Percentiles rank a stretch among this genome's conserved stretches.
phyloP scores from a whole-genome alignment of 2,113 vertebrate genomes.

The Egretta garzetta region DNA sequence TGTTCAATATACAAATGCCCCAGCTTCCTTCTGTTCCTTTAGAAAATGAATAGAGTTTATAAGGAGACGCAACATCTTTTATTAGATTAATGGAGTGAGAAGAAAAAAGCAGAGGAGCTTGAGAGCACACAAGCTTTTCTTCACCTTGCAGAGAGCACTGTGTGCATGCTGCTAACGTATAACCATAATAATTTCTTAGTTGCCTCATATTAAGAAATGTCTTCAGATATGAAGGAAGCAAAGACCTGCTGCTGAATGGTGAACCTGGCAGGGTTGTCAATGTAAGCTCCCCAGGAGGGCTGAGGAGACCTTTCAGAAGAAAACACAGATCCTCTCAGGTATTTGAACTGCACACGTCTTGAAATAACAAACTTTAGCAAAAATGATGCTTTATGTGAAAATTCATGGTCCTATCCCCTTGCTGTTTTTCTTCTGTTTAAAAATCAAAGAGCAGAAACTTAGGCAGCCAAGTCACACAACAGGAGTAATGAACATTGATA shows the following conservation, averaged over 20 bases:
- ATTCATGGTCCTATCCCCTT: neutral
- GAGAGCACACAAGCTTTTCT: neutral
- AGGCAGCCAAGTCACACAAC: neutral
- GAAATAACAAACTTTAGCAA: neutral
- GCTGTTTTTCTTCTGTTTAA: neutral
- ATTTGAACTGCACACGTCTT: neutral
- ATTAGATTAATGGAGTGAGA: conserved; percentile 48
- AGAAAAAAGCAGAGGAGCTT: neutral
- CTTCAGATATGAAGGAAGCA: neutral
- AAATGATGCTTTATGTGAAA: neutral
- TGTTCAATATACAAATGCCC: conserved; percentile 45
- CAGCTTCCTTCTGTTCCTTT: neutral
- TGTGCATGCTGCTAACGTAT: neutral
- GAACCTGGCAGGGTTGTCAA: neutral
- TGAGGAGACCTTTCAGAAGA: neutral
- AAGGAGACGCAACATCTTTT: conserved; percentile 39
- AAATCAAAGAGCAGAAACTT: conserved; percentile 8
- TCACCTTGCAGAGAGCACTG: neutral
- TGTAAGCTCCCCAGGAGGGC: neutral
- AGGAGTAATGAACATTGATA: conserved; percentile 29
- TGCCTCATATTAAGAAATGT: neutral
- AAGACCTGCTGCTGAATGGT: neutral
- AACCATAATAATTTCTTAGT: neutral
- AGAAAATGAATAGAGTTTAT: conserved; percentile 25
- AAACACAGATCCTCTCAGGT: neutral